Base-by-base conservation (phyloP, 2,113 vertebrate genomes). In the Scopus umbretta region DNA sequence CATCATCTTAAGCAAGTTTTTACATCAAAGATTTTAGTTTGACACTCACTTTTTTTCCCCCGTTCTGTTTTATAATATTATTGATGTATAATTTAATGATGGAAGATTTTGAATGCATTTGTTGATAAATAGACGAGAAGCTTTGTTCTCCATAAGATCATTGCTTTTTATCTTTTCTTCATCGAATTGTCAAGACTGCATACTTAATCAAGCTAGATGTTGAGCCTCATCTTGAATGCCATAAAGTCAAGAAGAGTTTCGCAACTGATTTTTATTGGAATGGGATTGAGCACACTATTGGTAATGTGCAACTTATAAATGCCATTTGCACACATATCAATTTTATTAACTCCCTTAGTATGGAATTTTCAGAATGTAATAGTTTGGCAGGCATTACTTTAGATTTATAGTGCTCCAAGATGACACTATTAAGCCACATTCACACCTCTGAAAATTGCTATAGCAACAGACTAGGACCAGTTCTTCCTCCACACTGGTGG, bases 71-170 rank as follows among this genome's bases (percentile, higher is more conserved):
- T 89, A 92, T 88, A 89, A 62, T 43, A 86, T 95, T 95, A 97
- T 93, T 96, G 97, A 97, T 97, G 97, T 95, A 96, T 97, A 96
- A 97, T 97, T 97, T 93, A 97, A 92, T n/a, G 6, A 72, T 9
- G 49, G 91, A 92, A 91, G 78, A 95, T 96, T 96, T 85, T 40
- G 80, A 93, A 96, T 67, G 91, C 1, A 6, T 80, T 70, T 97
- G 97, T 96, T 96, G 95, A 92, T 94, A 94, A 97, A 96, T 79
- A 96, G 88, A 78, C 20, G 5, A 61, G 66, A n/a, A 91, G 36
- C 93, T 96, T 96, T 96, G 95, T 96, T 96, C 95, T 96, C 85
- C 34, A 30, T 75, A 74, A 73, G 76, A 94, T 70, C 14, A 13
- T 40, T 91, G 62, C 59, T 95, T 96, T 97, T 97, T 63, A 96